Conservation (phyloP, 35 echinoderm and acorn worm species). For the Anneissia japonica region DNA sequence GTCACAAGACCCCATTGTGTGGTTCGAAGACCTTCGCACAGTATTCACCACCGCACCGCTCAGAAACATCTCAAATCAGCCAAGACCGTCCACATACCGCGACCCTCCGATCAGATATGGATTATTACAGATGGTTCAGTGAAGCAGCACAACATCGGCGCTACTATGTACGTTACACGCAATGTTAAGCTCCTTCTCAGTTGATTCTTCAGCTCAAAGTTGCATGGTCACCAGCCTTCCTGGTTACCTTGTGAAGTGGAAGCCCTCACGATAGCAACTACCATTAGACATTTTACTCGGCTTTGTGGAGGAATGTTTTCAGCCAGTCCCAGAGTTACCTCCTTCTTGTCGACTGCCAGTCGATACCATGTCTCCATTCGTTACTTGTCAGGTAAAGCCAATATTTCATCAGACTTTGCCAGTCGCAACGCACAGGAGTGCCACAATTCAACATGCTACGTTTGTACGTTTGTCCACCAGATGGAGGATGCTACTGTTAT, state of each 20-base stretch:
- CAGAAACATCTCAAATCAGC: conserved; percentile 4
- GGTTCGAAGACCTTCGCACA: neutral
- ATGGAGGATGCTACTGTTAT: conserved; percentile 2
- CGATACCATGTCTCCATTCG: conserved; percentile 20
- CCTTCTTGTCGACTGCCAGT: conserved; percentile 51
- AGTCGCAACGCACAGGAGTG: conserved; percentile 46
- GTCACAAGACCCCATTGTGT: conserved; percentile 22
- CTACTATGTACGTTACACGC: conserved; percentile 37
- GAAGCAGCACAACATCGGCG: conserved; percentile 23
- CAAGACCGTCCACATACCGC: conserved; percentile 35
- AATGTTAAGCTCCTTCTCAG: conserved; percentile 8
- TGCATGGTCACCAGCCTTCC: conserved; percentile 21
- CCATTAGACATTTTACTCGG: conserved; percentile 48
- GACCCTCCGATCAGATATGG: conserved; percentile 48
- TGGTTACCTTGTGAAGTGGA: conserved; percentile 49
- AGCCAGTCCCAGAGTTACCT: conserved; percentile 42
- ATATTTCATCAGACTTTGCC: conserved; percentile 46
- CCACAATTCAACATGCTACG: conserved; percentile 16
- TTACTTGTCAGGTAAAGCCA: conserved; percentile 32
- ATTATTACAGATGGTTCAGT: conserved; percentile 51
- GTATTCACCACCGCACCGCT: neutral
- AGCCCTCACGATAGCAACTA: conserved; percentile 34
- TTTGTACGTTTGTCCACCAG: conserved; percentile 20
- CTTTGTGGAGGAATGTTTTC: conserved; percentile 50
- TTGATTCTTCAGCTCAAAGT: conserved; percentile 40